Percentiles rank a stretch among this genome's conserved stretches.
Evolutionary conservation across 64 coral and sea anemone genomes (phyloP).

Genomic region (Pachyseris speciosa): DNA sequence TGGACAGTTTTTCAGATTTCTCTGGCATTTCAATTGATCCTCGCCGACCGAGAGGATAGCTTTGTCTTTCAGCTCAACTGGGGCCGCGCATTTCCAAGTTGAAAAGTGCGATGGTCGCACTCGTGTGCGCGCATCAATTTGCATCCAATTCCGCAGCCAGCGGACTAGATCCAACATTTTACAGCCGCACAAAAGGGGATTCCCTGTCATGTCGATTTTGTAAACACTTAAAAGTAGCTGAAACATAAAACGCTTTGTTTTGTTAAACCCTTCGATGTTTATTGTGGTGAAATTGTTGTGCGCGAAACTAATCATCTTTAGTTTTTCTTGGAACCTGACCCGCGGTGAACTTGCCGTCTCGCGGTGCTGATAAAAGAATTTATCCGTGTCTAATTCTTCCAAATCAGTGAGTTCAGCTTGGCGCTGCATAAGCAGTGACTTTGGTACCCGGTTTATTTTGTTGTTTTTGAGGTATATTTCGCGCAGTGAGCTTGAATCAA

Average conservation of each 20-base stretch:
- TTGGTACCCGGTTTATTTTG: constrained; percentile 39
- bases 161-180: background rate
- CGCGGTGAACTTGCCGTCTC: constrained; percentile 1
- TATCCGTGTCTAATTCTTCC: constrained; percentile 2
- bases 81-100: constrained; percentile 70
- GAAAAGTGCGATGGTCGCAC: constrained; percentile 35
- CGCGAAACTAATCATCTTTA: constrained; percentile 50
- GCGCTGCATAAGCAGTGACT: constrained; percentile 42
- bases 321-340: constrained; percentile 6
- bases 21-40: constrained; percentile 43
- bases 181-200: constrained; percentile 69
- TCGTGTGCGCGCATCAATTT: background rate
- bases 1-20: constrained; percentile 56
- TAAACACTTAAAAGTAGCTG: constrained; percentile 51
- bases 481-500: constrained; percentile 48
- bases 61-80: constrained; percentile 14
- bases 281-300: constrained; percentile 38
- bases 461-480: constrained; percentile 60
- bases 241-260: constrained; percentile 10
- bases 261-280: constrained; percentile 26
- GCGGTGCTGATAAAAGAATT: constrained; percentile 31
- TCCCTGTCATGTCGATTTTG: constrained; percentile 58
- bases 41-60: constrained; percentile 19
- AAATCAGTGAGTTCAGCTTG: constrained; percentile 37
- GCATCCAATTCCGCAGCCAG: background rate